Base-by-base conservation (phyloP, 35 echinoderm and acorn worm genomes). In the Patiria miniata region DNA sequence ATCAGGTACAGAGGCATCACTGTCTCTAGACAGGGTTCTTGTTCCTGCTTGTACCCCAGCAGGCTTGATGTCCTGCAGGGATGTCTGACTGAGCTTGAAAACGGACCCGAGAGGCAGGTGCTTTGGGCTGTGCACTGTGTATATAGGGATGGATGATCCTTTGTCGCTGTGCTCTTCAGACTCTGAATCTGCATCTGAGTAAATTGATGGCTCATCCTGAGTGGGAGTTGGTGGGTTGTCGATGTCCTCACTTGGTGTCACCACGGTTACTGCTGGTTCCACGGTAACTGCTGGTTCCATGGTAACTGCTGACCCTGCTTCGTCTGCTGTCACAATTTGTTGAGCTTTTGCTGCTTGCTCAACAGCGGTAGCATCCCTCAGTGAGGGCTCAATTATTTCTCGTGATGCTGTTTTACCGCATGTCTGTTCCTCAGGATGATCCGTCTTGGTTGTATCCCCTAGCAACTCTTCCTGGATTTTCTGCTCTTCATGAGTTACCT, bases 221-320 rank as follows among this genome's bases (percentile, higher is more conserved):
- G 93, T 95, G 36, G 93, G 93, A 16, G 93, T 95, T 50, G 93
- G 85, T 39, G 93, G 93, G 51, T 83, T 95, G 26, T 95, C 93
- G 21, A 39, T 77, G 10, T 60, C 57, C 53, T 68, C 58, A 34
- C 80, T 68, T 47, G 42, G 42, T 12, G 12, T 6, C 12, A 83
- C 68, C 57, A 7, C 12, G 57, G 28, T n/a, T 14, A 32, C 65
- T 73, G 26, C 29, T 18, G n/a, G 26, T 1, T 73, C n/a, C 14
- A 14, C 26, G 7, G 10, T 23, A 10, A 7, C 65, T 32, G 30
- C 65, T 23, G 65, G 65, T 23, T 73, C 65, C 14, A 36, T 30
- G 26, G 77, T 36, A 73, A 37, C 9, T 78, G 37, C n/a, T 36
- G 77, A 15, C 30, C 42, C 33, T 78, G n/a, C n/a, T 21, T 34